These are phyloP conservation scores for Notolepis coatsorum DNA, from an alignment of 2,797 vertebrate species.

Conservation along the genomic window DNA sequence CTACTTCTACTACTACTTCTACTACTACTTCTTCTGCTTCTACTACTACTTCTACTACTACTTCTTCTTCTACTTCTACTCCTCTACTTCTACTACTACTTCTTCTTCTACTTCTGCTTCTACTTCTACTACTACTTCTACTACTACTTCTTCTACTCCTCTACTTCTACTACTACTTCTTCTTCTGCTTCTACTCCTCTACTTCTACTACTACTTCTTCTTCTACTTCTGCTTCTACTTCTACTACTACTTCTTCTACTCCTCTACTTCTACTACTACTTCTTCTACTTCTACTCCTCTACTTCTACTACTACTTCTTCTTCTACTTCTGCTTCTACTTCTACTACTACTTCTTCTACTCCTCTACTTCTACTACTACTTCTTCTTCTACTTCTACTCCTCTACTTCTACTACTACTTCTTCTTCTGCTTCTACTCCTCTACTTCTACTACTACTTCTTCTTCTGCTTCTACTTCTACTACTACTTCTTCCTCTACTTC, in stretches of 20 bases:
- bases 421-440: background rate
- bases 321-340: background rate
- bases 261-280: background rate
- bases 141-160: background rate
- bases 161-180: no score
- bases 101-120: background rate
- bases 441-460: background rate
- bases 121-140: background rate
- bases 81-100: conserved; percentile 3
- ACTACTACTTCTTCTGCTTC: background rate
- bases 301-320: background rate
- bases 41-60: background rate
- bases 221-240: background rate
- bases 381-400: background rate
- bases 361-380: background rate
- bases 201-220: background rate
- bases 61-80: background rate
- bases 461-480: background rate
- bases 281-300: background rate
- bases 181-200: background rate
- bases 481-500: background rate
- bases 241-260: background rate
- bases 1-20: background rate
- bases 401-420: conserved; percentile 1
- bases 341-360: background rate